phyloP scores from a whole-genome alignment of 2,797 vertebrate genomes.

The Coregonus sp. region DNA sequence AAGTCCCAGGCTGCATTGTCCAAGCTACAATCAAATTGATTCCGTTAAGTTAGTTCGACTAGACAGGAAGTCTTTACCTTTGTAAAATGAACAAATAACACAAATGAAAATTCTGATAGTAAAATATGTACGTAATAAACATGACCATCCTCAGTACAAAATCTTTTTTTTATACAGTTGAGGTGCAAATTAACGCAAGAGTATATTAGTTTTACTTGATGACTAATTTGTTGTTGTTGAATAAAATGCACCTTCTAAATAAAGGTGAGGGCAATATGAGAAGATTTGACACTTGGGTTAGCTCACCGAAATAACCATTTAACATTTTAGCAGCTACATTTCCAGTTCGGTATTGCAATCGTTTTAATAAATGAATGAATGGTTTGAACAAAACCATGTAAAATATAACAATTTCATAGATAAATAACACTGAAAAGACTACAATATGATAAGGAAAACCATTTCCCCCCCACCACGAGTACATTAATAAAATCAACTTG shows the following conservation, averaged over 20 bases:
- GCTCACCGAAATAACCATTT: constrained; percentile 66
- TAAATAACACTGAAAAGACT: constrained; percentile 76
- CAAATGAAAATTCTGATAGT: constrained; percentile 68
- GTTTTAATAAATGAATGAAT: constrained; percentile 40
- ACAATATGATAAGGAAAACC: constrained; percentile 31
- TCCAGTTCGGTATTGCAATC: constrained; percentile 75
- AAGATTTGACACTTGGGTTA: constrained; percentile 66
- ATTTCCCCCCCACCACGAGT: constrained; percentile 36
- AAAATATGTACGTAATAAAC: constrained; percentile 80
- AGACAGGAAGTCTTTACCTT: constrained; percentile 64
- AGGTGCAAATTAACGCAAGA: constrained; percentile 71
- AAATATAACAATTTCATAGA: constrained; percentile 50
- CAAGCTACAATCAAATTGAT: constrained; percentile 77
- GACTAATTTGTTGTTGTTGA: constrained; percentile 36
- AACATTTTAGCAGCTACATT: constrained; percentile 76
- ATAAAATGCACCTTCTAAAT: constrained; percentile 53
- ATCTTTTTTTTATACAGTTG: constrained; percentile 75
- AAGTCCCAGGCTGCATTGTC: constrained; percentile 76
- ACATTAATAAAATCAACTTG: constrained; percentile 35
- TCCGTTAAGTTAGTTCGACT: constrained; percentile 51
- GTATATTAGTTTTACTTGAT: constrained; percentile 40
- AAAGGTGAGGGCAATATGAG: constrained; percentile 63
- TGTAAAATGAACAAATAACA: constrained; percentile 68
- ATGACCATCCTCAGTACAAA: constrained; percentile 79
- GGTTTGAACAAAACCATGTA: constrained; percentile 38